A percentile compares a stretch with the other conserved stretches of the same genome.
These are phyloP conservation scores for Daktulosphaira vitifoliae DNA, from an alignment of 1,140 invertebrate species.

Conservation along the genomic window DNA sequence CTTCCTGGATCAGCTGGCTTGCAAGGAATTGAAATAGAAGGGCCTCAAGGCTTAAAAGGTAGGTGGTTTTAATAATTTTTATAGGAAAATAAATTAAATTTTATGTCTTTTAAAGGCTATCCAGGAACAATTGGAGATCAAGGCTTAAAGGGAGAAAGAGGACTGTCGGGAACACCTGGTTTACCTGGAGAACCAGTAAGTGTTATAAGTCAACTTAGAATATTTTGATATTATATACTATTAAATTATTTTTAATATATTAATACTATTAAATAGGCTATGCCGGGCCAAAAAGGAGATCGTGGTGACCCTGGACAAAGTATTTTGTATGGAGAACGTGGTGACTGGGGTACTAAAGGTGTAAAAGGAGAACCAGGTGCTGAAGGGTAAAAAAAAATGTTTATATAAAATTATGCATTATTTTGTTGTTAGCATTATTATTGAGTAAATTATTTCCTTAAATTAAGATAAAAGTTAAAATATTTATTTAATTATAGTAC, in stretches of 20 bases:
- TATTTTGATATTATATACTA: too few relatives aligned
- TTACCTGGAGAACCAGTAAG: conserved; percentile 41
- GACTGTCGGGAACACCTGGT: conserved; percentile 40
- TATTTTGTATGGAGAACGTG: conserved; percentile 40
- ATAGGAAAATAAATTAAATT: too few relatives aligned
- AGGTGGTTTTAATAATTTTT: background rate
- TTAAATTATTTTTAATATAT: too few relatives aligned
- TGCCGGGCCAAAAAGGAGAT: conserved; percentile 39
- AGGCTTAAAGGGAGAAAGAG: conserved; percentile 43
- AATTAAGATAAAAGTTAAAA: too few relatives aligned
- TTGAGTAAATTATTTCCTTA: too few relatives aligned
- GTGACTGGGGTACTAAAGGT: conserved; percentile 37
- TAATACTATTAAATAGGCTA: too few relatives aligned
- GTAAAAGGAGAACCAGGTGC: conserved; percentile 40
- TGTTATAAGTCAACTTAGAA: too few relatives aligned
- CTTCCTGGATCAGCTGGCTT: background rate
- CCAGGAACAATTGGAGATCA: conserved; percentile 43
- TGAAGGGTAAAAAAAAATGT: conserved; percentile 37
- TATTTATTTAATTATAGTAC: conserved; percentile 3
- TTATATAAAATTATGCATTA: too few relatives aligned
- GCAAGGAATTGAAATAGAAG: background rate
- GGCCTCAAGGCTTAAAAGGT: conserved; percentile 22
- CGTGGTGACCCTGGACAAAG: conserved; percentile 40
- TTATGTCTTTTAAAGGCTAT: conserved; percentile 39
- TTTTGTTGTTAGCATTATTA: too few relatives aligned